Conservation (phyloP, 2,797 vertebrate species). For the Thripadectes ignobilis region DNA sequence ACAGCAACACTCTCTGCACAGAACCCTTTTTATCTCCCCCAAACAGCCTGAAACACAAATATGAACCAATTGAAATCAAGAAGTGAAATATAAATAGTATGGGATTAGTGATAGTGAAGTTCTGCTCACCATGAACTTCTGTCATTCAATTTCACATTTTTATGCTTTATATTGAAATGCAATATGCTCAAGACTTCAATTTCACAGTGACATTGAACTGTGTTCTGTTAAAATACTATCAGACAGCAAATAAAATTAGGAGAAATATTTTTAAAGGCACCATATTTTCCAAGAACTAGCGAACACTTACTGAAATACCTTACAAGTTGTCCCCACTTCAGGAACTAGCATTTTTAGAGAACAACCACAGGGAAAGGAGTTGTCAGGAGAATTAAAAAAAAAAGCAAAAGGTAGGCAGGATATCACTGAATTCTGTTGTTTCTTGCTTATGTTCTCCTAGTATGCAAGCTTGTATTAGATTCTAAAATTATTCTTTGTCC, state of each 20-base stretch:
- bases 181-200: conserved; percentile 37
- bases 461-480: background rate
- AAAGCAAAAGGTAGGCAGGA: background rate
- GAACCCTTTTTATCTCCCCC: background rate
- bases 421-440: background rate
- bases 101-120: background rate
- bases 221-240: background rate
- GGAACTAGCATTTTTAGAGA: background rate
- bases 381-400: background rate
- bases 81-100: background rate
- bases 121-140: background rate
- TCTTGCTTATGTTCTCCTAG: background rate
- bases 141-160: background rate
- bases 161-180: conserved; percentile 23
- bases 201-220: conserved; percentile 30
- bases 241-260: conserved; percentile 12
- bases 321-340: background rate
- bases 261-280: conserved; percentile 24
- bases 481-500: background rate
- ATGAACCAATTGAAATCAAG: background rate
- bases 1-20: background rate
- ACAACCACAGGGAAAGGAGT: background rate
- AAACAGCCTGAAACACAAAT: background rate
- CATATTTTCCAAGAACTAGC: background rate
- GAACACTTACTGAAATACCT: background rate